These are phyloP conservation scores for Halcyon badia DNA, from an alignment of 2,797 vertebrate species.

Conservation along the genomic window DNA sequence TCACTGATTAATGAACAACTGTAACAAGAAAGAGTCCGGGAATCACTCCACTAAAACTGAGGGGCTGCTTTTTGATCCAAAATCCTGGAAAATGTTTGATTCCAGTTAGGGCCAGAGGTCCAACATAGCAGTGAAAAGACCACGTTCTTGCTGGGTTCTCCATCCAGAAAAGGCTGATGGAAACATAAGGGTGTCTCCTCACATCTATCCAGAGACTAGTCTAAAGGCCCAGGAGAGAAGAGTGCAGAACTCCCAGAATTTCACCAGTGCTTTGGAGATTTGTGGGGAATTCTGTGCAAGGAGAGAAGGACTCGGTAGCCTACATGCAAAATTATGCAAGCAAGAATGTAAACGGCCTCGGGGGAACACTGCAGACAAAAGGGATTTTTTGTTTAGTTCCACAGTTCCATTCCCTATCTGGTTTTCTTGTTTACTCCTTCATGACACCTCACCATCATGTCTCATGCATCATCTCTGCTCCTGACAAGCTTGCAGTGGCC, in stretches of 20 bases:
- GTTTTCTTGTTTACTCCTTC: neutral
- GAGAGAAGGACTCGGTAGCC: neutral
- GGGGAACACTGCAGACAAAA: neutral
- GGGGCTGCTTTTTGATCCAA: neutral
- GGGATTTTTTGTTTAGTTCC: neutral
- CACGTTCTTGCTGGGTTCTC: accelerated
- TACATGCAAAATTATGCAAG: accelerated
- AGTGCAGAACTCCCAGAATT: neutral
- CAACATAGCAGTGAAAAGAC: accelerated
- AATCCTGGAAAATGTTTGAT: neutral
- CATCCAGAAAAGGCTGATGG: neutral
- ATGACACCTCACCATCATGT: neutral
- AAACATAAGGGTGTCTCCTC: neutral
- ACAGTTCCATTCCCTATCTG: neutral
- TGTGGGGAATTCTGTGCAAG: neutral
- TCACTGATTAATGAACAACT: neutral
- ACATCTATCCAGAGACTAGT: accelerated
- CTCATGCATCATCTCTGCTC: neutral
- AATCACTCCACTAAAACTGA: neutral
- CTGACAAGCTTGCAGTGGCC: neutral
- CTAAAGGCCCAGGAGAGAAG: neutral
- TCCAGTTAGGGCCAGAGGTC: neutral
- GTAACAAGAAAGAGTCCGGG: neutral
- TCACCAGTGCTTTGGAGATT: neutral
- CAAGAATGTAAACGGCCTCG: accelerated